Evolutionary conservation across 2,113 vertebrate genomes (phyloP).

Genomic region (Leucosticte australis): DNA sequence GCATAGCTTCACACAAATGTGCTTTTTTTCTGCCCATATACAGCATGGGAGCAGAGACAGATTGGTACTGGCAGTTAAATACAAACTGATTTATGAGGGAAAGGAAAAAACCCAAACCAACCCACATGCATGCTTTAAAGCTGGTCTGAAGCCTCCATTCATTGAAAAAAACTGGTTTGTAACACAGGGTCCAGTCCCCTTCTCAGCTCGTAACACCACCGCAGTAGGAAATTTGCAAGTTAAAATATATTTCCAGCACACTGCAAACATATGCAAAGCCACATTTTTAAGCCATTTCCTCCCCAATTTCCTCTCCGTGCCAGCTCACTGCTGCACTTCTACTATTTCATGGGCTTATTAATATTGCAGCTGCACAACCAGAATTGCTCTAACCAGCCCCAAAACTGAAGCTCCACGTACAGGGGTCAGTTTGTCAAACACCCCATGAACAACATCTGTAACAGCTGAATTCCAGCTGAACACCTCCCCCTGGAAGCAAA

Average conservation of each 20-base stretch:
- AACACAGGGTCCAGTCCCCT: neutral
- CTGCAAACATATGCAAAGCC: neutral
- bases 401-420: neutral
- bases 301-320: neutral
- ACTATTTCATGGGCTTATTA: neutral
- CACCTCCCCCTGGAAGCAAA: neutral
- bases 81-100: neutral
- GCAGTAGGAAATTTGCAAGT: neutral
- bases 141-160: neutral
- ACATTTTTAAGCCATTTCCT: neutral
- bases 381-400: neutral
- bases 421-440: neutral
- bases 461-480: neutral
- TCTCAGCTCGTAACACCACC: neutral
- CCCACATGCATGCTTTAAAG: neutral
- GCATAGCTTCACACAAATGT: neutral
- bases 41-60: neutral
- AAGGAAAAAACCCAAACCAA: neutral
- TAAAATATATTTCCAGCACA: neutral
- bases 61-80: neutral
- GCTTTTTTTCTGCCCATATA: neutral
- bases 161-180: neutral
- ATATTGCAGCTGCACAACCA: neutral
- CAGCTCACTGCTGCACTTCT: neutral
- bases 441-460: neutral